phyloP scores from a whole-genome alignment of 2,113 vertebrate species.

The Salvator merianae region DNA sequence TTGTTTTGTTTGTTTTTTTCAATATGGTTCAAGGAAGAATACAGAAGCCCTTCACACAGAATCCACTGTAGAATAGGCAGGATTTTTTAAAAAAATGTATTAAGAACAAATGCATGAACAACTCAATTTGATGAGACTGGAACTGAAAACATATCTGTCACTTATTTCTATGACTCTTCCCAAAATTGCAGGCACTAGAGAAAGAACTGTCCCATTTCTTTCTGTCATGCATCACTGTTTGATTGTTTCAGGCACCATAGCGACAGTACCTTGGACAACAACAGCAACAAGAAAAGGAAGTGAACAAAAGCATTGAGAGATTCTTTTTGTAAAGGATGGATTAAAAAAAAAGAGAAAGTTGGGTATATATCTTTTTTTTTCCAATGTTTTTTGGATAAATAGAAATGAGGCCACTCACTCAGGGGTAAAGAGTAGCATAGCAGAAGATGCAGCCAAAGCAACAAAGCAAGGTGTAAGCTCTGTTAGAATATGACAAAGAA shows the following conservation, averaged over 20 bases:
- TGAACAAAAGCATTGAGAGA: not conserved
- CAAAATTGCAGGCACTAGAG: not conserved
- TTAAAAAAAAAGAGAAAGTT: not conserved
- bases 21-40: not conserved
- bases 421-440: not conserved
- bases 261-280: not conserved
- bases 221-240: not conserved
- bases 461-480: not conserved
- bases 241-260: not conserved
- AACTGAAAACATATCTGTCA: not conserved
- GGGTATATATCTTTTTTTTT: no score
- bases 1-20: no score
- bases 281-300: not conserved
- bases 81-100: no score
- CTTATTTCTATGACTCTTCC: not conserved
- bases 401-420: not conserved
- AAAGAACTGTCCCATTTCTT: not conserved
- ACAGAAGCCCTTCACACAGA: not conserved
- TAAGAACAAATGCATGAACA: not conserved
- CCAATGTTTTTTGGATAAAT: not conserved
- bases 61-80: not conserved
- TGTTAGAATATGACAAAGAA: not conserved
- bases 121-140: not conserved
- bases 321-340: not conserved
- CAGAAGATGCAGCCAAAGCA: not conserved